Conservation (phyloP, 2,888 invertebrate species). For the Gymnocheta viridis region DNA sequence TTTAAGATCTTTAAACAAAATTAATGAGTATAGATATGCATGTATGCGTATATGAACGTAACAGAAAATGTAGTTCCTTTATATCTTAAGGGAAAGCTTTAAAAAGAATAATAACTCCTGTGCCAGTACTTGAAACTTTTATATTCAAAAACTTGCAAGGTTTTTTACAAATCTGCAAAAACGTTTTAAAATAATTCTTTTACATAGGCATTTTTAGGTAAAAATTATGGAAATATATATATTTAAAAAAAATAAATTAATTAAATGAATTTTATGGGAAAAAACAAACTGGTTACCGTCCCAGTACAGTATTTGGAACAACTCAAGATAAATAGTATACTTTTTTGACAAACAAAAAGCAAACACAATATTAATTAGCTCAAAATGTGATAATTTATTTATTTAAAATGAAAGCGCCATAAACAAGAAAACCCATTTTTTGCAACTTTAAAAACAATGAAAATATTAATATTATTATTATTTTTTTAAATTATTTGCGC, state of each 20-base stretch:
- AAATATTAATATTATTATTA: background rate
- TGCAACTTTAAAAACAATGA: slow-evolving; percentile 11
- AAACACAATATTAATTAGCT: slow-evolving; percentile 64
- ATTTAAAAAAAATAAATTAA: slow-evolving; percentile 31
- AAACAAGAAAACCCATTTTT: slow-evolving; percentile 22
- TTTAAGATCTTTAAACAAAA: background rate
- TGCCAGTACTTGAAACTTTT: no score
- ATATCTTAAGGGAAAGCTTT: no score
- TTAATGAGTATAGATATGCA: background rate
- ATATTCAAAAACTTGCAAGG: no score
- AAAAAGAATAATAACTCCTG: no score
- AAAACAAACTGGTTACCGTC: slow-evolving; percentile 68
- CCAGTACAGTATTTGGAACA: slow-evolving; percentile 68
- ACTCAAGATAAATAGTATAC: slow-evolving; percentile 64
- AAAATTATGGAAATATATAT: slow-evolving; percentile 20
- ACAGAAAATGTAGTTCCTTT: no score
- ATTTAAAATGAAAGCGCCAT: slow-evolving; percentile 49
- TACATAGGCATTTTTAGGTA: slow-evolving; percentile 42
- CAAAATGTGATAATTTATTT: slow-evolving; percentile 70
- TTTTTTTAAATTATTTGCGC: slow-evolving; percentile 7
- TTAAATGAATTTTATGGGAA: slow-evolving; percentile 29
- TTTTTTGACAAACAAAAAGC: slow-evolving; percentile 29
- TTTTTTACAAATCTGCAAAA: no score
- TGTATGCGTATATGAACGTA: no score
- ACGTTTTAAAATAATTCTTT: slow-evolving; percentile 1